A percentile compares a stretch with the other conserved stretches of the same genome.
phyloP scores from a whole-genome alignment of 2,113 vertebrate species.

The Gila orcuttii region DNA sequence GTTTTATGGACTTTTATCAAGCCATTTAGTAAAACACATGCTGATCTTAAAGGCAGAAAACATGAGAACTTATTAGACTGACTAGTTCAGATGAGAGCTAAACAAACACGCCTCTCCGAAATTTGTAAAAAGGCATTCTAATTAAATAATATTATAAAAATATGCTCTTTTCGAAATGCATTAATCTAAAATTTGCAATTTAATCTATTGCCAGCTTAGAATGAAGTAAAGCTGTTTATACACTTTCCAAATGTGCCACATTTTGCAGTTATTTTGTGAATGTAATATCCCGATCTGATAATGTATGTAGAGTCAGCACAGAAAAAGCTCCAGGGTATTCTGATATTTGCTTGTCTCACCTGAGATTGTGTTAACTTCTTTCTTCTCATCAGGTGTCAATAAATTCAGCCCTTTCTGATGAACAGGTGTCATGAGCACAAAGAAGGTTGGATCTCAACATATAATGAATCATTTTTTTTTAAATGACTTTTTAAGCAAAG shows the following conservation, averaged over 20 bases:
- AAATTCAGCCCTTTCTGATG: constrained; percentile 41
- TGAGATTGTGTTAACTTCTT: constrained; percentile 37
- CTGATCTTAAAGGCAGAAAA: constrained; percentile 1
- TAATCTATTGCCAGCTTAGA: background rate
- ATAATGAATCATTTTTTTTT: background rate
- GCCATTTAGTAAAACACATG: background rate
- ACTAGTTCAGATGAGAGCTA: constrained; percentile 5
- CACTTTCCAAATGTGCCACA: constrained; percentile 9
- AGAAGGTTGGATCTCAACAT: background rate
- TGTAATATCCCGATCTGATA: constrained; percentile 35
- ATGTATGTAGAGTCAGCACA: constrained; percentile 37
- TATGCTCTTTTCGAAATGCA: background rate
- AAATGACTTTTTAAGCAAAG: background rate
- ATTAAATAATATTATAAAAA: background rate
- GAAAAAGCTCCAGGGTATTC: constrained; percentile 24
- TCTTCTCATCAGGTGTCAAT: constrained; percentile 51
- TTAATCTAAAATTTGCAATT: background rate
- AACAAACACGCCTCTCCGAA: background rate
- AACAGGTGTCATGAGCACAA: constrained; percentile 24
- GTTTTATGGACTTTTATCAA: constrained; percentile 6
- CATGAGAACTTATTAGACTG: background rate
- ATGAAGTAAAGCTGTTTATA: constrained; percentile 29
- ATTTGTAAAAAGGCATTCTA: background rate
- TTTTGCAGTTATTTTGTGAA: constrained; percentile 34
- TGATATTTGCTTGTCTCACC: constrained; percentile 40